phyloP scores from a whole-genome alignment of 2,113 vertebrate genomes.

The Martes martes region DNA sequence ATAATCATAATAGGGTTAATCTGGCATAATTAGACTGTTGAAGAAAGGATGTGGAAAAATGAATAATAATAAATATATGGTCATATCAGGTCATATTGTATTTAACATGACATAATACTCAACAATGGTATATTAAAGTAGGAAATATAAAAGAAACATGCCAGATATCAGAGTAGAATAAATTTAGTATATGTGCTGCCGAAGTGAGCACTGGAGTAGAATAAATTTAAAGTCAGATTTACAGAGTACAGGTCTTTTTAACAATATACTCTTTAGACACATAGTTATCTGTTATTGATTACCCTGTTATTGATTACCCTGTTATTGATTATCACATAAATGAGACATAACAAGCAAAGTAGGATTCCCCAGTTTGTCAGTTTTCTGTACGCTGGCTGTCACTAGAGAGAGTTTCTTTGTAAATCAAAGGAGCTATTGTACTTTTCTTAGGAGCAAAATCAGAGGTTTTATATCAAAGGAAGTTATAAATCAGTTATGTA shows the following conservation, averaged over 20 bases:
- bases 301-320: not conserved
- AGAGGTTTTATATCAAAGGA: constrained; percentile 37
- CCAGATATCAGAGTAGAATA: not conserved
- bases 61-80: not conserved
- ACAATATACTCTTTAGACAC: not conserved
- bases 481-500: constrained; percentile 25
- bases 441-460: constrained; percentile 13
- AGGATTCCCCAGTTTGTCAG: not conserved
- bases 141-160: constrained; percentile 4
- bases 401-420: not conserved
- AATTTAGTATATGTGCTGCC: not conserved
- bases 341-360: not conserved
- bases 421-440: not conserved
- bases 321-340: not conserved
- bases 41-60: not conserved
- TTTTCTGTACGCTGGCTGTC: not conserved
- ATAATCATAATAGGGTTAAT: not conserved
- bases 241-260: not conserved
- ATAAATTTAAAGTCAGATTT: constrained; percentile 32
- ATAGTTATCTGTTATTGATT: constrained; percentile 23
- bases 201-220: not conserved
- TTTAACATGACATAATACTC: constrained; percentile 10
- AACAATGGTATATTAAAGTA: not conserved
- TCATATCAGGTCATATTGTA: not conserved
- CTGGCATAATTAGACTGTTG: not conserved